A percentile compares a stretch with the other conserved stretches of the same genome.
phyloP scores from a whole-genome alignment of 2,113 vertebrate genomes.

The Psittacara wagleri region DNA sequence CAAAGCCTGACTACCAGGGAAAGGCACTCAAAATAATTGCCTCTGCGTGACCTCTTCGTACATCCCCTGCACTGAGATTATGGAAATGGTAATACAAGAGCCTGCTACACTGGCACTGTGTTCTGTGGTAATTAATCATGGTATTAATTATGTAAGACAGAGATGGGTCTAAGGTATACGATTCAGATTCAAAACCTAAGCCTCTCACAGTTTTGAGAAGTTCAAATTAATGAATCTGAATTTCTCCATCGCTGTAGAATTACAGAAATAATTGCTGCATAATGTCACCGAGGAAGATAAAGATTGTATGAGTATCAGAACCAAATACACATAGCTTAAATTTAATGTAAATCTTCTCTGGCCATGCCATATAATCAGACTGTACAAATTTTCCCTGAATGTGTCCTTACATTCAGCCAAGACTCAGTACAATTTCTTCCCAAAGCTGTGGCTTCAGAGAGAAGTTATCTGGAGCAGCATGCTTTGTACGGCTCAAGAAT shows the following conservation, averaged over 20 bases:
- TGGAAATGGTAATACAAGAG: not conserved
- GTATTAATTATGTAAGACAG: not conserved
- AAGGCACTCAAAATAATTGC: not conserved
- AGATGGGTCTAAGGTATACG: not conserved
- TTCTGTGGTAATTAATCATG: not conserved
- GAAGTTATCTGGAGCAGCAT: not conserved
- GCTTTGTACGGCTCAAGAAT: not conserved
- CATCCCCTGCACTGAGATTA: not conserved
- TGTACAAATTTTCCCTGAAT: not conserved
- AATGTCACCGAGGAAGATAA: not conserved
- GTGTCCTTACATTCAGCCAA: not conserved
- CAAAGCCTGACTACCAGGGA: not conserved
- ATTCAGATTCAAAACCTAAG: not conserved
- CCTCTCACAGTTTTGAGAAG: not conserved
- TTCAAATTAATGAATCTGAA: not conserved
- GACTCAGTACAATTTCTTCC: not conserved
- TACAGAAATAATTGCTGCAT: not conserved
- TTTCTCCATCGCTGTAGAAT: not conserved
- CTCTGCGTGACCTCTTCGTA: not conserved
- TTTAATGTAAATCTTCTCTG: not conserved
- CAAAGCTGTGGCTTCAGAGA: not conserved
- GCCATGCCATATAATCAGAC: not conserved
- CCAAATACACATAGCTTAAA: not conserved
- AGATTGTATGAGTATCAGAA: not conserved
- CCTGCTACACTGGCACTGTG: not conserved